Evolutionary conservation across 2,113 vertebrate genomes (phyloP).

Genomic region (Ornithorhynchus anatinus): DNA sequence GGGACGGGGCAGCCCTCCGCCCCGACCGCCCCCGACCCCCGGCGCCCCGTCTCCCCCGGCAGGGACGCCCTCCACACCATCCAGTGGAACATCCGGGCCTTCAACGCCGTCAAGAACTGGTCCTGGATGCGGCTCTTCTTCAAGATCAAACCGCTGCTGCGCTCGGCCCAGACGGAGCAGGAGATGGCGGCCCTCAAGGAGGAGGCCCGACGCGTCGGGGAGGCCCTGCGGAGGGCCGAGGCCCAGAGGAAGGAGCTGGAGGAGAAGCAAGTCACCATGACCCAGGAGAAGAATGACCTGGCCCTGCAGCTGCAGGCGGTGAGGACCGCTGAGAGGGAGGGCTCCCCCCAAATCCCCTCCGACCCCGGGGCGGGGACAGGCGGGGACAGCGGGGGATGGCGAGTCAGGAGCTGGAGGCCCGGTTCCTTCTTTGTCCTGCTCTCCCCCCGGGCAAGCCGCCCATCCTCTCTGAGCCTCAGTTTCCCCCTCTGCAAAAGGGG

Average conservation of each 20-base stretch:
- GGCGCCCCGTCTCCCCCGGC: background rate
- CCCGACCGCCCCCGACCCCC: background rate
- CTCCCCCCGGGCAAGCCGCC: background rate
- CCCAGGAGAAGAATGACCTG: slow-evolving; percentile 93
- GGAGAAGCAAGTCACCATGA: slow-evolving; percentile 89
- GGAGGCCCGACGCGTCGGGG: slow-evolving; percentile 86
- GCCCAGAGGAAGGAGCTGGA: slow-evolving; percentile 89
- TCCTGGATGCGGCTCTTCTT: slow-evolving; percentile 98
- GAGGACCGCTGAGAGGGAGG: slow-evolving; percentile 42
- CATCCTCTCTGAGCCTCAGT: no score
- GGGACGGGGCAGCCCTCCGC: background rate
- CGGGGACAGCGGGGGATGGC: background rate
- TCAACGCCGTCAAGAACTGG: slow-evolving; percentile 93
- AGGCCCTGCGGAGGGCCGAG: slow-evolving; percentile 86
- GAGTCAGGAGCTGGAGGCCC: background rate
- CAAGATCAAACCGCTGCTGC: slow-evolving; percentile 93
- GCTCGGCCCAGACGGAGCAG: slow-evolving; percentile 88
- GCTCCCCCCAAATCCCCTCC: slow-evolving; percentile 74
- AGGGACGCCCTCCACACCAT: slow-evolving; percentile 86
- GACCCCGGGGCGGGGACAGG: slow-evolving; percentile 83
- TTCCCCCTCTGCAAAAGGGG: no score
- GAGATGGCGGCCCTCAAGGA: slow-evolving; percentile 85
- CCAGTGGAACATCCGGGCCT: slow-evolving; percentile 93
- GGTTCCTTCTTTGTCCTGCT: background rate
- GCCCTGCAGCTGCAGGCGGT: slow-evolving; percentile 91